Evolutionary conservation across 1,140 invertebrate species (phyloP).

Genomic region (Bombus polaris): DNA sequence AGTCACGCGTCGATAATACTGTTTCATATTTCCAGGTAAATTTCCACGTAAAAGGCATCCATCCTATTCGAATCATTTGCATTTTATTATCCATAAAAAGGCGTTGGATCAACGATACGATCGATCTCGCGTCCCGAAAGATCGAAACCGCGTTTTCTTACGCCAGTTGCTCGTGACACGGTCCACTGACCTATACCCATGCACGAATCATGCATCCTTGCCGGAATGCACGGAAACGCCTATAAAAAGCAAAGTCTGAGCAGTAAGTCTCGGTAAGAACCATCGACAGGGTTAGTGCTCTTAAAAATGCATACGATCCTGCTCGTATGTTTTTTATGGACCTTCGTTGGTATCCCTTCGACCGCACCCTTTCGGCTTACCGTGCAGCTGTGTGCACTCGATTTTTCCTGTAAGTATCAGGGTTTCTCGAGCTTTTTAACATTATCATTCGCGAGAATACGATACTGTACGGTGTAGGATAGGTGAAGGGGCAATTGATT

Average conservation of each 20-base stretch:
- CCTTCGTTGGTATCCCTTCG: slow-evolving; percentile 21
- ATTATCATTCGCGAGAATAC: neutral
- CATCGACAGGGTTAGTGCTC: slow-evolving; percentile 64
- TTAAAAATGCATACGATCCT: slow-evolving; percentile 65
- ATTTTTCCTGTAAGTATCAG: neutral
- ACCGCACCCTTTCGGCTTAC: slow-evolving; percentile 18
- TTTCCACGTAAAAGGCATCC: neutral
- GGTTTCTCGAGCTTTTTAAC: slow-evolving; percentile 25
- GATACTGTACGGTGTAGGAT: neutral
- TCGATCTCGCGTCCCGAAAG: neutral
- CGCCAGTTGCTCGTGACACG: neutral
- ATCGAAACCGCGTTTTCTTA: neutral
- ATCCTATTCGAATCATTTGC: neutral
- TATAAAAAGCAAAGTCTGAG: slow-evolving; percentile 56
- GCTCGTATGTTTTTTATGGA: slow-evolving; percentile 62
- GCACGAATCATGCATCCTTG: slow-evolving; percentile 18
- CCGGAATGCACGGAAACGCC: slow-evolving; percentile 29
- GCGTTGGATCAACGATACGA: neutral
- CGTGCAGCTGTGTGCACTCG: neutral
- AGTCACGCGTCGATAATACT: neutral
- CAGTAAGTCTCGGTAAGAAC: slow-evolving; percentile 62
- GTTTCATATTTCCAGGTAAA: neutral
- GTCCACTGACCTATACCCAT: slow-evolving; percentile 49
- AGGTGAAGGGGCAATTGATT: neutral
- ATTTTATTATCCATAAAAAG: slow-evolving; percentile 15